Base-by-base conservation (phyloP, 2,113 vertebrate genomes). In the Plestiodon gilberti region DNA sequence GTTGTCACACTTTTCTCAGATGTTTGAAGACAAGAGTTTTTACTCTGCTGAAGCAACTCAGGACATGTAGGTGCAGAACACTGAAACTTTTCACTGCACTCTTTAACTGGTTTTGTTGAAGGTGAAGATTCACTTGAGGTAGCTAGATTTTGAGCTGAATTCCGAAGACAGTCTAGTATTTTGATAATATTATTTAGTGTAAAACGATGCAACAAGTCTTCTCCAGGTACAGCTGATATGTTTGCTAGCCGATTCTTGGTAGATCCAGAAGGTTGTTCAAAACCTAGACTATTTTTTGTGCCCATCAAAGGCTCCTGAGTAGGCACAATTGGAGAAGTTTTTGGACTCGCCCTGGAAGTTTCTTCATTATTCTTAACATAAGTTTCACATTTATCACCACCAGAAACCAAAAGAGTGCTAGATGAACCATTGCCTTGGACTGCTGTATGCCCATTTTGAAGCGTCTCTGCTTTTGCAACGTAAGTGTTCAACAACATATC, bases 141-240 rank as follows among this genome's bases (percentile, higher is more conserved):
- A 84, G 67, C 30, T 11, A 1, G 0, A 40, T 92, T 64, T 88
- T 89, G 84, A 30, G 67, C 9, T 81, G 59, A 35, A 95, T 33
- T 85, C 7, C 15, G 89, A 8, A 95, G 89, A 81, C 0, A 55
- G 0, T 92, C 78, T 87, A 95, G 67, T 59, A 95, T 89, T 74
- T 84, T 92, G 75, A 82, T 90, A 87, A 86, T 70, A 80, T 91
- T 95, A 80, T 91, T 94, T 75, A 92, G 35, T 80, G 86, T 82
- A 78, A 93, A 93, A 59, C 85, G 91, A 82, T 94, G 75, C 90
- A 95, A 87, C 0, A 93, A 84, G 1, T 89, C 91, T 22, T 70
- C 87, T n/a, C 71, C 65, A 0, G 91, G 77, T n/a, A 13, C 48
- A 69, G 62, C 4, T n/a, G 87, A 48, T 25, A 77, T 2, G 70